Base-by-base conservation (phyloP, 53 echinoderm and acorn worm genomes). In the Apostichopus leukothele region DNA sequence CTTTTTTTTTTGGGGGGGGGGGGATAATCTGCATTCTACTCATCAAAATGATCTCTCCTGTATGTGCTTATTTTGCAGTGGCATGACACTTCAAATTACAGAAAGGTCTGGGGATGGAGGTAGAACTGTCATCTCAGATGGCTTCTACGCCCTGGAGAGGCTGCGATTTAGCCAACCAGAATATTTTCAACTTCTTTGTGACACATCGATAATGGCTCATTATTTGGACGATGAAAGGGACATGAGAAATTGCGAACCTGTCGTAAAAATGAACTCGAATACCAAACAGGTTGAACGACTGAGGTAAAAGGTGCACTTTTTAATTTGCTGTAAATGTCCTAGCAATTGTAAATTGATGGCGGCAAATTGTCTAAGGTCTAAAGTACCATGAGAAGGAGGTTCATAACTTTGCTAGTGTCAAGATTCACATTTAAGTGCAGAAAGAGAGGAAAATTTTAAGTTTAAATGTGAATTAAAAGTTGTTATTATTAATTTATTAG, bases 31-130 rank as follows among this genome's bases (percentile, higher is more conserved):
- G 39, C 39, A 39, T 39, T 39, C 39, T 39, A 39, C 39, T 39
- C 39, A 39, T 39, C 39, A 39, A 39, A 39, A 39, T 39, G 3
- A 3, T 39, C 39, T 3, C 39, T 39, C 39, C 3, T 39, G 39
- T 39, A 39, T 39, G 3, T 39, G 57, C 57, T 10, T 57, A 57
- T 57, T 57, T 81, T 13, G 4, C 60, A 74, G 75, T 19, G 75
- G 74, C 3, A 75, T 75, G 74, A 74, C 73, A 9, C 25, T 91
- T 93, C 21, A 91, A 83, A 39, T 94, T 83, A 79, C 83, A 91
- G 25, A 66, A 88, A 77, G 95, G 94, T 89, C 92, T 23, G 97
- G 97, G 6, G 50, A 53, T 10, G 97, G 97, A 9, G 97, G 95
- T 4, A 90, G 92, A 51, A 95, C 88, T 25, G 86, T 91, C 52